Percentiles rank a stretch among this genome's conserved stretches.
Conservation (phyloP, 2,113 vertebrate species). For the Mobula birostris region DNA sequence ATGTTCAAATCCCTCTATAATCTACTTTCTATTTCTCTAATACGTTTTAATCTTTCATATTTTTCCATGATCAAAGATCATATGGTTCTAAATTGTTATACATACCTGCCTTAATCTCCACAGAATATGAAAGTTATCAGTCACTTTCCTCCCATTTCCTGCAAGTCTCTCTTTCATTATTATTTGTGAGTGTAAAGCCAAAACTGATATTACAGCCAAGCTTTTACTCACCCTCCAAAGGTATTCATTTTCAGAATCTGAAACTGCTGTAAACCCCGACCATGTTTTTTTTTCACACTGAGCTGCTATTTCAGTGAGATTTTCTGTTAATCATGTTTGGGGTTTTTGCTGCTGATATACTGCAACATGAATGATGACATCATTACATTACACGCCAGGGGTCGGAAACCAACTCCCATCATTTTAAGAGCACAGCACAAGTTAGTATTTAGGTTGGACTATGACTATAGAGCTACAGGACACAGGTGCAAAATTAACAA, state of each 20-base stretch:
- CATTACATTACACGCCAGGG: background rate
- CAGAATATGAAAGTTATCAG: background rate
- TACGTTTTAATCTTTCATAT: background rate
- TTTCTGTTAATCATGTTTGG: background rate
- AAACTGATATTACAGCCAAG: background rate
- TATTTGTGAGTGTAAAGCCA: too few species aligned
- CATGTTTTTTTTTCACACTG: background rate
- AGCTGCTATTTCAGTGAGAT: background rate
- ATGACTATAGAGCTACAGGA: slow-evolving; percentile 6
- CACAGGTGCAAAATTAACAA: slow-evolving; percentile 26
- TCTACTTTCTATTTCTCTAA: background rate
- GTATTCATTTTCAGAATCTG: background rate
- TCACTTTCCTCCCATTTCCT: background rate
- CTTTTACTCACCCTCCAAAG: background rate
- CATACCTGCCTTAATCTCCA: background rate
- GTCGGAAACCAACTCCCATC: slow-evolving; percentile 24
- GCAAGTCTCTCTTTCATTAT: background rate
- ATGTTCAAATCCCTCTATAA: background rate
- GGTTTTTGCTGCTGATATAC: background rate
- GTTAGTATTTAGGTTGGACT: slow-evolving; percentile 20
- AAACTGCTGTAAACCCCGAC: background rate
- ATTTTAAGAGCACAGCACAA: slow-evolving; percentile 8
- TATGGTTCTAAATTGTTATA: background rate
- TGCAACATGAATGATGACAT: slow-evolving; percentile 3
- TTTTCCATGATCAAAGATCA: background rate